Evolutionary conservation across 2,888 invertebrate genomes (phyloP), one percentile per base, ranked within the genome.

Genomic region (Trissonchulus latispiculum): DNA sequence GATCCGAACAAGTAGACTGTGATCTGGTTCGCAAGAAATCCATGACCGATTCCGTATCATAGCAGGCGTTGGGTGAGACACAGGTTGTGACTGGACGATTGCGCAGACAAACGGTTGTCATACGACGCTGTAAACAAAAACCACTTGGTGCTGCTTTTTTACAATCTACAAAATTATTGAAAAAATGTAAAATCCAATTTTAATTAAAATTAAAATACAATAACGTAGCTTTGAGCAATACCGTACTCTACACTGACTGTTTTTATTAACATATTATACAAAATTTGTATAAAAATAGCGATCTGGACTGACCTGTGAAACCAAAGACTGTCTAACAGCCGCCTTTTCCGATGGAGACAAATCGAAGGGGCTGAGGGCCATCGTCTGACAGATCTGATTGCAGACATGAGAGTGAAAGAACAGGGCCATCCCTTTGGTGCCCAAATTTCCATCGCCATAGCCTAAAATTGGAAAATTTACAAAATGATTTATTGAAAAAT

Each of bases 401-500:
- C 87, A 87, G 28, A 81, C 79, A 77, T 87, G 87, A 0, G 87
- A 86, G 78, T 87, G 86, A 80, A 87, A 87, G 82, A 87, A 87
- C 28, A 87, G 82, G 0, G 87, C 87, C 87, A 87, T 87, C 66
- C 87, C 87, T 72, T 84, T 82, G 0, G 85, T 84, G 29, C 87
- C 87, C 67, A 87, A 83, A 78, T 87, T 87, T 1, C 87, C 87
- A 77, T 87, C 87, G 2, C 86, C 86, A 77, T 87, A 87, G 36
- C 85, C 84, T 33, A 79, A 77, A 15, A 31, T 81, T n/a, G 70
- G n/a, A 68, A 31, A 29, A 48, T 15, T 48, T 48, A 48, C 48
- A 48, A 48, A 48, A 48, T 15, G 8, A 8, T 48, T 48, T 23
- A 48, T 48, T 48, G 23, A 48, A 48, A 48, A 48, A 48, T 48